Conservation (phyloP, 2,113 vertebrate genomes). For the Cavia aperea region DNA sequence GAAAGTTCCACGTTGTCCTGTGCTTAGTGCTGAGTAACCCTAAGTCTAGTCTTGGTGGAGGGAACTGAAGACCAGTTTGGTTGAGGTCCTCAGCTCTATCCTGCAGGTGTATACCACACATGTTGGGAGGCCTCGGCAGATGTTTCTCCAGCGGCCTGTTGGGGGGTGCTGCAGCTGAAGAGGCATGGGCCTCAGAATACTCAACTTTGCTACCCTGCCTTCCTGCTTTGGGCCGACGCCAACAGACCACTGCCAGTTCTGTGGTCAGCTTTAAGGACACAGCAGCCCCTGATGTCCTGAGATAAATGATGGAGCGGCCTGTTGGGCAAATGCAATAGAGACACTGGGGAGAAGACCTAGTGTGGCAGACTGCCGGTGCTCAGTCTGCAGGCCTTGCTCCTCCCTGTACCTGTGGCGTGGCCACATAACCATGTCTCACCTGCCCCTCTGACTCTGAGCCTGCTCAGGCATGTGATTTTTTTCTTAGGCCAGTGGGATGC, state of each 20-base stretch:
- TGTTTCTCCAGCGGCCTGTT: background rate
- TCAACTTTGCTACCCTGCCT: background rate
- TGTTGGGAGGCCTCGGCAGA: background rate
- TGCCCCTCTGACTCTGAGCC: background rate
- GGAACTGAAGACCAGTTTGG: background rate
- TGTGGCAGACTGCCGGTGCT: no score
- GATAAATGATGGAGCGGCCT: no score
- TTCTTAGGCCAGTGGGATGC: background rate
- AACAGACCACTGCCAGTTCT: background rate
- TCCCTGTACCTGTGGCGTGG: no score
- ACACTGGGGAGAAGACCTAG: background rate
- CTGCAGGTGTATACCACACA: no score
- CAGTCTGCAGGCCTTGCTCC: background rate
- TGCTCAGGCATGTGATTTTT: background rate
- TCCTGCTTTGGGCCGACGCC: background rate
- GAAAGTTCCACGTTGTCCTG: background rate
- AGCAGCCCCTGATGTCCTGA: background rate
- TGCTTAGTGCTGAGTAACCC: background rate
- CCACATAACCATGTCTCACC: no score
- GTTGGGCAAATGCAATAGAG: background rate
- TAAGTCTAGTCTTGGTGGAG: background rate
- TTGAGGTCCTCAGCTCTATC: background rate
- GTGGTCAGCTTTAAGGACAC: background rate
- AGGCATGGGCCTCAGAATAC: background rate
- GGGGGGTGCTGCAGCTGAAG: background rate